Percentiles rank a stretch among this genome's conserved stretches.
phyloP scores from a whole-genome alignment of 2,888 invertebrate species.

The Drosophila tanythrix region DNA sequence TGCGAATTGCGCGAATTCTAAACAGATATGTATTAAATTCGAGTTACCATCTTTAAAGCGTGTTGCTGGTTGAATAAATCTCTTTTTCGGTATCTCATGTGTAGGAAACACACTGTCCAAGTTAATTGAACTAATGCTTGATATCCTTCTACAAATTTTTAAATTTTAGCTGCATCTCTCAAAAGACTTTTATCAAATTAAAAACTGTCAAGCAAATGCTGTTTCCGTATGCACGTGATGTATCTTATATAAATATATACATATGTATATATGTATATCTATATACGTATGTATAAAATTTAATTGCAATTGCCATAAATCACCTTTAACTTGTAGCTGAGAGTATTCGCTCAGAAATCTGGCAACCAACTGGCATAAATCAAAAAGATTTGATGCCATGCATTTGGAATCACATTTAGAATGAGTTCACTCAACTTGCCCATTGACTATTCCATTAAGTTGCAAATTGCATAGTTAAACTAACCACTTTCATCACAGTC shows the following conservation, averaged over 20 bases:
- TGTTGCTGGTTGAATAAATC: not conserved
- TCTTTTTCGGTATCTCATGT: not conserved
- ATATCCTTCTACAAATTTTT: not conserved
- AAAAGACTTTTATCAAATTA: not conserved
- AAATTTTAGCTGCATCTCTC: not conserved
- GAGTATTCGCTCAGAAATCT: slow-evolving; percentile 19
- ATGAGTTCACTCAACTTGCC: slow-evolving; percentile 19
- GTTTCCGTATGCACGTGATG: not conserved
- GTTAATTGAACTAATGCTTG: not conserved
- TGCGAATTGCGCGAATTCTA: not conserved
- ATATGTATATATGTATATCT: not conserved
- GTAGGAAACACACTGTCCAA: not conserved
- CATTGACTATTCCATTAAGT: slow-evolving; percentile 49
- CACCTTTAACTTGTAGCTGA: slow-evolving; percentile 17
- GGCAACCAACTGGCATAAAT: slow-evolving; percentile 50
- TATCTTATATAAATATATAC: not conserved
- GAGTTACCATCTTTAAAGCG: not conserved
- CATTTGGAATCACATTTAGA: slow-evolving; percentile 28
- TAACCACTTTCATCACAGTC: slow-evolving; percentile 13
- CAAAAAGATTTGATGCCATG: slow-evolving; percentile 45
- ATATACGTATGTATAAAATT: not conserved
- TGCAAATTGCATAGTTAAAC: slow-evolving; percentile 55
- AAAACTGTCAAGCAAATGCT: not conserved
- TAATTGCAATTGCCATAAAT: slow-evolving; percentile 44
- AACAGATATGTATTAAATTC: not conserved